Base-by-base conservation (phyloP, 2,113 vertebrate genomes). In the Regulus satrapa region DNA sequence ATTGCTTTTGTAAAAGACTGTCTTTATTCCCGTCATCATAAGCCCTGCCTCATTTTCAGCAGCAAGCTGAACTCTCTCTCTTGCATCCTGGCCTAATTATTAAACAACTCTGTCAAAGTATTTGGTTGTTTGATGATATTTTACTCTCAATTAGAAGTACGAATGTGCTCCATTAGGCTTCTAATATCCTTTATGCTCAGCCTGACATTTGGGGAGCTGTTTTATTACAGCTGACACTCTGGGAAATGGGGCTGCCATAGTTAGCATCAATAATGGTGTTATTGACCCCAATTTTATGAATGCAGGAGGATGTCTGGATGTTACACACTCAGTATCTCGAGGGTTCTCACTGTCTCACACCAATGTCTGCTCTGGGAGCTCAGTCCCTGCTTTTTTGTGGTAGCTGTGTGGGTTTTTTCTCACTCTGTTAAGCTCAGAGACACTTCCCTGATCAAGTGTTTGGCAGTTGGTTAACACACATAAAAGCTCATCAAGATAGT, bases 141-240 rank as follows among this genome's bases (percentile, higher is more conserved):
- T 97, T 88, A 94, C 91, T 97, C 95, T 93, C 92, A 97, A 97
- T 97, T 96, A 97, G 93, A 91, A 88, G 66, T 64, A 82, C 76
- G 82, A 96, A 92, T 94, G 92, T 91, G 92, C 91, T 97, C 92
- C 89, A 95, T 96, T 96, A 97, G 92, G 80, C 62, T 89, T 80
- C 87, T 95, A 91, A 96, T 96, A 78, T 58, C 89, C 88, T 95
- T 94, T 94, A 95, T 96, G 93, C 67, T 90, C 86, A 43, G 66
- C 31, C 89, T 96, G 95, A 94, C 92, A 96, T 95, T 92, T 96
- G 87, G 94, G 94, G 95, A 97, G 80, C 87, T 89, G 4, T 73
- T 96, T 93, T 86, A 95, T 94, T 96, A 36, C 72, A 71, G 75
- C 88, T 88, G 88, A 82, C 72, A 71, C 82, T 71, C 78, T 48